These are phyloP conservation scores for Sciaenops ocellatus DNA, from an alignment of 2,797 vertebrate species.

Conservation along the genomic window DNA sequence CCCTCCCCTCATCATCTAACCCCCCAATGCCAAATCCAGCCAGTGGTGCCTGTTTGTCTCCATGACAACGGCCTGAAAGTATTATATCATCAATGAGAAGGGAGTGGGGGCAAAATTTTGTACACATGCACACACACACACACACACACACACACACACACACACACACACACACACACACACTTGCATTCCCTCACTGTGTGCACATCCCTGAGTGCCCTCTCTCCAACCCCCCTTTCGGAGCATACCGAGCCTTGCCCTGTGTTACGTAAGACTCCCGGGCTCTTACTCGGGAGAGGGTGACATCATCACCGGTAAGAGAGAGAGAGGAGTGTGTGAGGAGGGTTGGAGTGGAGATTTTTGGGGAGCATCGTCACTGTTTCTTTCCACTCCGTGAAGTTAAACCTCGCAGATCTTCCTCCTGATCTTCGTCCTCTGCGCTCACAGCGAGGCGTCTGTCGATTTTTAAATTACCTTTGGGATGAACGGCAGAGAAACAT, in stretches of 20 bases:
- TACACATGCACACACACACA: conserved; percentile 27
- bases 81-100: conserved; percentile 66
- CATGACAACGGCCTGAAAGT: conserved; percentile 70
- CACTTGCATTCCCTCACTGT: conserved; percentile 3
- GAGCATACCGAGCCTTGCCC: conserved; percentile 35
- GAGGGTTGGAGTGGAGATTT: not conserved
- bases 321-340: not conserved
- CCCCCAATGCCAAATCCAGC: conserved; percentile 56
- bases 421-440: not conserved
- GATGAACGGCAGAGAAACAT: conserved; percentile 19
- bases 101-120: conserved; percentile 45
- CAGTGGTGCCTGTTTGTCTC: conserved; percentile 64
- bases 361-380: not conserved
- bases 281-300: conserved; percentile 26
- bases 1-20: conserved; percentile 47
- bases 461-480: conserved; percentile 12
- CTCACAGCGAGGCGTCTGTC: not conserved
- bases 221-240: not conserved
- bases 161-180: conserved; percentile 9
- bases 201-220: conserved; percentile 17
- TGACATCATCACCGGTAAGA: conserved; percentile 37
- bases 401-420: not conserved
- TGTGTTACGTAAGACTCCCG: conserved; percentile 37
- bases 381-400: not conserved
- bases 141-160: conserved; percentile 26